Conservation (phyloP, 2,797 vertebrate species). For the Pampus argenteus region DNA sequence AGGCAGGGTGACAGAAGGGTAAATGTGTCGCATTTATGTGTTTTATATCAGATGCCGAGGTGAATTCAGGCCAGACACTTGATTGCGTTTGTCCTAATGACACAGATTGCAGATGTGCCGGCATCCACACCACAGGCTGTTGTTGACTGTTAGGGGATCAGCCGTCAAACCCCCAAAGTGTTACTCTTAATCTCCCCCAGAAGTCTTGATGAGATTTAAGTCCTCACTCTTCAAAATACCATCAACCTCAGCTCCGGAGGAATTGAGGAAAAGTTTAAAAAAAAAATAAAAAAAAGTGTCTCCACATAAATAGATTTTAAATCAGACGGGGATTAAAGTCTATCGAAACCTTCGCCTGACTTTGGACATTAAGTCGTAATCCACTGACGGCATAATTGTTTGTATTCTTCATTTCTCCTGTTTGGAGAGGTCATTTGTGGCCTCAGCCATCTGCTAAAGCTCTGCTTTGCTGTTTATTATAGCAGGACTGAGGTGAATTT, state of each 20-base stretch:
- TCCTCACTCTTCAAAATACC: conserved; percentile 54
- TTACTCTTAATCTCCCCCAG: conserved; percentile 63
- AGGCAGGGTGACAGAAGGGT: not conserved
- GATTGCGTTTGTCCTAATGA: conserved; percentile 57
- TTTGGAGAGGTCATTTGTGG: conserved; percentile 44
- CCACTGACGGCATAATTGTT: conserved; percentile 16
- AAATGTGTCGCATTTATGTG: conserved; percentile 2
- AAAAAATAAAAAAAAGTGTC: conserved; percentile 23
- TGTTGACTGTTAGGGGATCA: conserved; percentile 69
- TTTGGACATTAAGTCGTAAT: conserved; percentile 48
- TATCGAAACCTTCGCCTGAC: conserved; percentile 43
- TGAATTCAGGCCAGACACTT: conserved; percentile 51
- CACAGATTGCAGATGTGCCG: conserved; percentile 47
- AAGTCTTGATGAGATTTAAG: conserved; percentile 65
- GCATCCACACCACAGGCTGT: conserved; percentile 41
- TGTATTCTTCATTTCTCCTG: conserved; percentile 34
- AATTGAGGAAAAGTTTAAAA: conserved; percentile 18
- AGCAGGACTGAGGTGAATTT: conserved; percentile 14
- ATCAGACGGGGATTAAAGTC: conserved; percentile 61
- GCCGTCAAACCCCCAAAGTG: conserved; percentile 45
- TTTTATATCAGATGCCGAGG: conserved; percentile 19
- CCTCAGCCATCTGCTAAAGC: conserved; percentile 30
- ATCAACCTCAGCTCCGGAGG: conserved; percentile 32
- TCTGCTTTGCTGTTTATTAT: conserved; percentile 13
- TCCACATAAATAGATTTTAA: conserved; percentile 54